phyloP scores from a whole-genome alignment of 2,797 vertebrate genomes.

The Parambassis ranga region DNA sequence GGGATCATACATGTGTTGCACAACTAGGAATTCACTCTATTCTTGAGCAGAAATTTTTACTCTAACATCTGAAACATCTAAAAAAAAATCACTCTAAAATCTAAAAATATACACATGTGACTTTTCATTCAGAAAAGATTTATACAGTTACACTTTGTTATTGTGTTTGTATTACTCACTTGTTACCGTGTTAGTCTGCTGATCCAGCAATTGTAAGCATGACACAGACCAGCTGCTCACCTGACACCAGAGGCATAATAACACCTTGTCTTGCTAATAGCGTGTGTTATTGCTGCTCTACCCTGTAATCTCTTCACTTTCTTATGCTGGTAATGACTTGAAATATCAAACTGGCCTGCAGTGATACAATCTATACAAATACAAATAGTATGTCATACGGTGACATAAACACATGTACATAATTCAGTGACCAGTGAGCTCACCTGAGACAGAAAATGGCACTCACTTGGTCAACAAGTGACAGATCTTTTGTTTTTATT shows the following conservation, averaged over 20 bases:
- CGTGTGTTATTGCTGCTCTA: slow-evolving; percentile 73
- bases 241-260: slow-evolving; percentile 79
- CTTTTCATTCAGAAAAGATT: slow-evolving; percentile 22
- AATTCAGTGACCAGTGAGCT: slow-evolving; percentile 43
- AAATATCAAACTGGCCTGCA: slow-evolving; percentile 68
- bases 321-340: slow-evolving; percentile 68
- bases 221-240: slow-evolving; percentile 59
- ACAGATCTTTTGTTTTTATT: slow-evolving; percentile 43
- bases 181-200: slow-evolving; percentile 54
- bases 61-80: no score
- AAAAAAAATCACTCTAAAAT: background rate
- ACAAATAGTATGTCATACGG: slow-evolving; percentile 64
- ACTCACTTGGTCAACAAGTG: slow-evolving; percentile 38
- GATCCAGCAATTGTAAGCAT: slow-evolving; percentile 60
- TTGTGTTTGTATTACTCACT: slow-evolving; percentile 54
- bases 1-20: slow-evolving; percentile 26
- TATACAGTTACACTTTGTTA: slow-evolving; percentile 10
- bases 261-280: slow-evolving; percentile 78
- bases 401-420: slow-evolving; percentile 18
- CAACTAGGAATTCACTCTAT: no score
- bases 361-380: slow-evolving; percentile 48
- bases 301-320: slow-evolving; percentile 77
- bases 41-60: no score
- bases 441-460: slow-evolving; percentile 41
- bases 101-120: no score